Conservation (phyloP, 2,113 vertebrate species). For the Spermophilus dauricus region DNA sequence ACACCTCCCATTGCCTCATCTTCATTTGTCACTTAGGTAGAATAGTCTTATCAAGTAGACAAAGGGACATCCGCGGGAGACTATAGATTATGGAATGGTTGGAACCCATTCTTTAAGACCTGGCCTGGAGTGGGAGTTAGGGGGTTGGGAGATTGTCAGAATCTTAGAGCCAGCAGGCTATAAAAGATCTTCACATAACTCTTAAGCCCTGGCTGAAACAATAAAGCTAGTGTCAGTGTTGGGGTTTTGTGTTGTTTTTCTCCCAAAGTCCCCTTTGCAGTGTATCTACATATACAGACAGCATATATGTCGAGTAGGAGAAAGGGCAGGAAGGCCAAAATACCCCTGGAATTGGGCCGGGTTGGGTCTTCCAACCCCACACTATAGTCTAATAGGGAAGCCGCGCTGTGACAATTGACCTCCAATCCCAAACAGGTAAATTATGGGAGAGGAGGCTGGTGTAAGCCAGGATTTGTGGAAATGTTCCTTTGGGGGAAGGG, state of each 20-base stretch:
- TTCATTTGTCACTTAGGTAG: background rate
- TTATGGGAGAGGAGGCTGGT: background rate
- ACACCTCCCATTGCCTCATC: background rate
- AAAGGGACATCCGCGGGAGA: background rate
- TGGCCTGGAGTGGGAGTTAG: background rate
- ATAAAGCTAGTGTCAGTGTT: background rate
- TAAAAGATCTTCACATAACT: background rate
- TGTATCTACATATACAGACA: background rate
- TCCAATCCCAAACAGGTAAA: rapidly evolving
- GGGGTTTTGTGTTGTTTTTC: background rate
- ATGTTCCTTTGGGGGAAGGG: background rate
- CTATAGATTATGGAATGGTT: background rate
- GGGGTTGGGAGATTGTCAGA: background rate
- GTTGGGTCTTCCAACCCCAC: background rate
- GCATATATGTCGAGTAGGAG: background rate
- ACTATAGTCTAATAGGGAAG: background rate
- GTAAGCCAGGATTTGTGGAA: rapidly evolving
- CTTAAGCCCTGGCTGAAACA: background rate
- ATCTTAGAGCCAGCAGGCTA: background rate
- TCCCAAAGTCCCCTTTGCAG: background rate
- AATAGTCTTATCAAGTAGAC: background rate
- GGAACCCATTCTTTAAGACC: background rate
- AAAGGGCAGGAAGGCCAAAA: background rate
- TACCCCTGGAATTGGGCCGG: background rate
- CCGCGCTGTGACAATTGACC: background rate